These are phyloP conservation scores for Gastrophysa polygoni DNA, from an alignment of 2,888 invertebrate species.

Conservation along the genomic window DNA sequence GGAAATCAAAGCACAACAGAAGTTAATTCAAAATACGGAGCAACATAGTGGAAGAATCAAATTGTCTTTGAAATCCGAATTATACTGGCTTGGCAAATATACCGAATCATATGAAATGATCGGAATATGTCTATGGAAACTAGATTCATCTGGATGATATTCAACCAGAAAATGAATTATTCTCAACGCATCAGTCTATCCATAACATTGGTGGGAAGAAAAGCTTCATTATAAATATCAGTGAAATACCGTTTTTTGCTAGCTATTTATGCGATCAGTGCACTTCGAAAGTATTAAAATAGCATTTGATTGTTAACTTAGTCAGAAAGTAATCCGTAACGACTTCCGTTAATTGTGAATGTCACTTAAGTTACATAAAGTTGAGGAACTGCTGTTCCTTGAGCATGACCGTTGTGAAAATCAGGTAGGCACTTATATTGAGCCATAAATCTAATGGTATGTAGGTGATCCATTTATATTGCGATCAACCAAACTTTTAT, in stretches of 20 bases:
- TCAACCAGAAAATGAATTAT: background rate
- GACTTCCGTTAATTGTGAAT: slow-evolving; percentile 49
- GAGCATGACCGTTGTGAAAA: slow-evolving; percentile 42
- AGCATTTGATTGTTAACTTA: slow-evolving; percentile 45
- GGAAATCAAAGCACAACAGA: too few species aligned
- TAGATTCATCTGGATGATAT: too few species aligned
- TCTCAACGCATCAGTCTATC: background rate
- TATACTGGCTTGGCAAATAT: too few species aligned
- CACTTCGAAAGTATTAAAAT: slow-evolving; percentile 37
- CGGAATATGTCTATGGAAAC: too few species aligned
- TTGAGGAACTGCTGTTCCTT: slow-evolving; percentile 44
- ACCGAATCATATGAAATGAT: too few species aligned
- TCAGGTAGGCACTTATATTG: background rate
- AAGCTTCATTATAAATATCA: background rate
- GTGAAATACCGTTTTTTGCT: slow-evolving; percentile 25
- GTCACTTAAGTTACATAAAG: slow-evolving; percentile 46
- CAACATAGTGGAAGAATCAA: too few species aligned
- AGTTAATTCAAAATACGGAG: too few species aligned
- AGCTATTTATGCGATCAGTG: slow-evolving; percentile 38
- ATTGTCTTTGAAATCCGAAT: too few species aligned
- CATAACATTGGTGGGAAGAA: background rate
- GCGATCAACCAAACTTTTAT: too few species aligned
- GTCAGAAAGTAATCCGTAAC: slow-evolving; percentile 43
- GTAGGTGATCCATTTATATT: background rate
- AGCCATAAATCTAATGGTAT: background rate